phyloP scores from a whole-genome alignment of 2,888 invertebrate genomes.

The Ormyrus nitidulus region DNA sequence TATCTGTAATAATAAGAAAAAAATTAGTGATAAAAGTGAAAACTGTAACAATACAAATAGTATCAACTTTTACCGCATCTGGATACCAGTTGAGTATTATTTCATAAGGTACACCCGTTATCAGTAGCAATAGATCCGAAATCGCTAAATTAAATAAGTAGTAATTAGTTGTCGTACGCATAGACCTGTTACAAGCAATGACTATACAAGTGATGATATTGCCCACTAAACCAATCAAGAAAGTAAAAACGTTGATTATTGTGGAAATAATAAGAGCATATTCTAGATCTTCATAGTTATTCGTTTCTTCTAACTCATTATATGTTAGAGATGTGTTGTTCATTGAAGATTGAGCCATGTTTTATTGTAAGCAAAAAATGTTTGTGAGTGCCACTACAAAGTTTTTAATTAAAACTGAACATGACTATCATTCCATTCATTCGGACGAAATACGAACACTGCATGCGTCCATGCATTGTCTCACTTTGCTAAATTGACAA shows the following conservation, averaged over 20 bases:
- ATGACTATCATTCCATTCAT: too few species aligned
- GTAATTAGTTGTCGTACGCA: conserved; percentile 15
- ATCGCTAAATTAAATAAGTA: conserved; percentile 9
- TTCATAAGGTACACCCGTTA: background rate
- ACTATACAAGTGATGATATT: background rate
- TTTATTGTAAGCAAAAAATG: too few species aligned
- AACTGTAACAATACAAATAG: background rate
- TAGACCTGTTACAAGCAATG: conserved; percentile 5
- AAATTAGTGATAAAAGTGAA: background rate
- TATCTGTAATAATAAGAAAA: background rate
- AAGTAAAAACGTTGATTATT: background rate
- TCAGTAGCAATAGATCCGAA: conserved; percentile 3
- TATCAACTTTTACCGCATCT: background rate
- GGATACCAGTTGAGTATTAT: background rate
- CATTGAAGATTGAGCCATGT: too few species aligned
- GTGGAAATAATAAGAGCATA: background rate
- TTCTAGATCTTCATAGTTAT: too few species aligned
- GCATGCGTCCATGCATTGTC: too few species aligned
- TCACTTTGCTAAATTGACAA: too few species aligned
- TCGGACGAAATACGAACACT: too few species aligned
- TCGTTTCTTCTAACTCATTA: too few species aligned
- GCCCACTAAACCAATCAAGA: conserved; percentile 1
- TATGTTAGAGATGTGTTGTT: too few species aligned
- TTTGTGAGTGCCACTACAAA: too few species aligned
- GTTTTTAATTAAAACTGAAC: too few species aligned